Conservation (phyloP, 2,113 vertebrate genomes). For the Ceuthmochares aereus region DNA sequence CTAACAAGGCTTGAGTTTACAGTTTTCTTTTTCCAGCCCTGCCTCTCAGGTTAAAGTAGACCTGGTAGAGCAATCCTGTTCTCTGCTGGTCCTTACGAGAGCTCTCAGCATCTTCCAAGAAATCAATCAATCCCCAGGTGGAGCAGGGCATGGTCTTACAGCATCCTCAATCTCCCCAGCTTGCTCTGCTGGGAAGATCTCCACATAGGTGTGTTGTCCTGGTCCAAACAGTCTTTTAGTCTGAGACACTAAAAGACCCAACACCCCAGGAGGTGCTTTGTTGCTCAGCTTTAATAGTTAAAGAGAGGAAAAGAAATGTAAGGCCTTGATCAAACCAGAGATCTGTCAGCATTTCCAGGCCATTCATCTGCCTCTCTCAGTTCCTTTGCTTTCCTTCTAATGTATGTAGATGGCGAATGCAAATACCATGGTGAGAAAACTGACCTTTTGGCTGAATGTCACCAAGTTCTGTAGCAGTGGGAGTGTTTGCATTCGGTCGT, state of each 20-base stretch:
- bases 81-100: neutral
- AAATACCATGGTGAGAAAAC: conserved; percentile 51
- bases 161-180: neutral
- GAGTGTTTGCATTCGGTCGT: conserved; percentile 47
- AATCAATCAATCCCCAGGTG: neutral
- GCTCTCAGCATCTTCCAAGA: neutral
- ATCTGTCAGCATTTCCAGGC: neutral
- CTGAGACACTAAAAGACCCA: neutral
- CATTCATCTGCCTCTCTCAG: neutral
- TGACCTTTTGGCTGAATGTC: conserved; percentile 71
- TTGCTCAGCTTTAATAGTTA: neutral
- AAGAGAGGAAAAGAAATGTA: neutral
- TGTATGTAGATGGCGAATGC: conserved; percentile 44
- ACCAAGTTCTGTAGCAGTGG: conserved; percentile 46
- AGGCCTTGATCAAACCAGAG: neutral
- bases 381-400: conserved; percentile 5
- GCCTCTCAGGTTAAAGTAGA: neutral
- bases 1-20: neutral
- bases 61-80: neutral
- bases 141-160: neutral
- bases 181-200: neutral
- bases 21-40: neutral
- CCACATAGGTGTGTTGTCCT: neutral
- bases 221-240: neutral
- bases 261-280: neutral